Percentiles rank a stretch among this genome's conserved stretches.
Conservation (phyloP, 1,140 invertebrate species). For the Thereuonema tuberculata region DNA sequence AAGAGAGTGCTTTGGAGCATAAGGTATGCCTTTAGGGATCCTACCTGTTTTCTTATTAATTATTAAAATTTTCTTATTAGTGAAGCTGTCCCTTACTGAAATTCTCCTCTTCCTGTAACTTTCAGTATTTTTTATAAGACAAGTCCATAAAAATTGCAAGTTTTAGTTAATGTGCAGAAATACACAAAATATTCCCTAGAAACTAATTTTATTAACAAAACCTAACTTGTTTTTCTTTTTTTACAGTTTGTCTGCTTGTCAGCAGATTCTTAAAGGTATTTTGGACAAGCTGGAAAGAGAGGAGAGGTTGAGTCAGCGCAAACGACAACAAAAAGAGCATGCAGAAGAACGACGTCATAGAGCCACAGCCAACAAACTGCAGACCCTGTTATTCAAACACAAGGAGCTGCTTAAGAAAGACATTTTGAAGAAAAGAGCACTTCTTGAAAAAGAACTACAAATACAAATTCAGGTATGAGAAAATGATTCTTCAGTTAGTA, state of each 20-base stretch:
- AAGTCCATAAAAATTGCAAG: no score
- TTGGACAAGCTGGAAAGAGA: slow-evolving; percentile 34
- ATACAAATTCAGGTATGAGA: slow-evolving; percentile 65
- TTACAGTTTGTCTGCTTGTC: slow-evolving; percentile 26
- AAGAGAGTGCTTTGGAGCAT: no score
- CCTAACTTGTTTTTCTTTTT: slow-evolving; percentile 7
- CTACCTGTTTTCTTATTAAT: no score
- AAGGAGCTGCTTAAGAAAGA: slow-evolving; percentile 88
- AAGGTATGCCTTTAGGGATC: no score
- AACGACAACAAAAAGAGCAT: slow-evolving; percentile 28
- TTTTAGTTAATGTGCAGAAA: no score
- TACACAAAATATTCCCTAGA: neutral
- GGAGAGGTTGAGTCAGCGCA: slow-evolving; percentile 23
- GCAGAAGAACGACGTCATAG: slow-evolving; percentile 31
- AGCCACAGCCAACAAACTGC: slow-evolving; percentile 26
- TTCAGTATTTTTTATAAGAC: no score
- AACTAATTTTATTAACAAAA: neutral
- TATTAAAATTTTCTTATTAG: no score
- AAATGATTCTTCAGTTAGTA: neutral
- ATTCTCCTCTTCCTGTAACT: no score
- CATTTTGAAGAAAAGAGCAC: slow-evolving; percentile 73
- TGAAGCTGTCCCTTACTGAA: no score
- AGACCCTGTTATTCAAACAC: slow-evolving; percentile 50
- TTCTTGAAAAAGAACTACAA: slow-evolving; percentile 81
- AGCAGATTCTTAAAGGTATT: slow-evolving; percentile 29